Percentiles rank a stretch among this genome's conserved stretches.
Evolutionary conservation across 1,140 invertebrate species (phyloP).

Genomic region (Temnothorax longispinosus): DNA sequence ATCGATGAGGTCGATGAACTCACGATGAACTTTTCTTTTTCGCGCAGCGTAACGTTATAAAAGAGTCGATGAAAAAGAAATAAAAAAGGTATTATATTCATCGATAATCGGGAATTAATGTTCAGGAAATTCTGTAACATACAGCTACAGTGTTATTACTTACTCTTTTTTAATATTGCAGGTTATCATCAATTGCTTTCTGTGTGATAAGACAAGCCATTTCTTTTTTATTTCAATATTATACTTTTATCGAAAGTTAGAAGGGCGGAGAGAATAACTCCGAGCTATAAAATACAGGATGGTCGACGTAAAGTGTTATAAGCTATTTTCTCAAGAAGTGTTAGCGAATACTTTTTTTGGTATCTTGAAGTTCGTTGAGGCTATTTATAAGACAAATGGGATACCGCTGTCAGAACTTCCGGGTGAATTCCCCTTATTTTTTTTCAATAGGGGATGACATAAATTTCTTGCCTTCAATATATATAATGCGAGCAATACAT

Average conservation of each 20-base stretch:
- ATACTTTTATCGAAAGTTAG: conserved; percentile 30
- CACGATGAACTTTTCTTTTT: background rate
- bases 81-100: background rate
- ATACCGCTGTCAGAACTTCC: conserved; percentile 23
- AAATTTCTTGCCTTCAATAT: conserved; percentile 3
- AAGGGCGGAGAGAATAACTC: background rate
- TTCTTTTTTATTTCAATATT: background rate
- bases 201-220: background rate
- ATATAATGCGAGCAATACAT: background rate
- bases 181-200: conserved; percentile 3
- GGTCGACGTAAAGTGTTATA: conserved; percentile 29
- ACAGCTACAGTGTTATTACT: background rate
- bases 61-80: conserved; percentile 19
- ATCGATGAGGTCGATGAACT: conserved; percentile 37
- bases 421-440: background rate
- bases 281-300: conserved; percentile 15
- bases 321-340: conserved; percentile 1
- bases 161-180: background rate
- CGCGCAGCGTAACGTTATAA: background rate
- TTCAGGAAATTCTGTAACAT: background rate
- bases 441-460: background rate
- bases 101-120: conserved; percentile 47
- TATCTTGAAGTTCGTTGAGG: conserved; percentile 18
- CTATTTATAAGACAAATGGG: conserved; percentile 37
- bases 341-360: conserved; percentile 31